A percentile compares a stretch with the other conserved stretches of the same genome.
These are phyloP conservation scores for Lycophotia porphyrea DNA, from an alignment of 2,888 invertebrate species.

Conservation along the genomic window DNA sequence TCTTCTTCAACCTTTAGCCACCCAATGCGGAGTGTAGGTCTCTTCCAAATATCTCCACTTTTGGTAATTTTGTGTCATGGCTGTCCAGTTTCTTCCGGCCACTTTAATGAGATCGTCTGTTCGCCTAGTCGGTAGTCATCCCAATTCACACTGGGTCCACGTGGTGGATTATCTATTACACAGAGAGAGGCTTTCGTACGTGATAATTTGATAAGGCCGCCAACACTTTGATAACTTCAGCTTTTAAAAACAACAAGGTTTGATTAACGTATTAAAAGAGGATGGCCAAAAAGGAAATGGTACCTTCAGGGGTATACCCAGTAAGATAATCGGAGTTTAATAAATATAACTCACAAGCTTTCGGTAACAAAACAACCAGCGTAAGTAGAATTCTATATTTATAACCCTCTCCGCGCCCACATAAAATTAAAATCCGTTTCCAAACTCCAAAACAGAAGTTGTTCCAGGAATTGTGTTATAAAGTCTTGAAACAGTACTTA, in stretches of 20 bases:
- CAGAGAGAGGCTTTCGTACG: not conserved
- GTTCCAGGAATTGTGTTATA: conserved; percentile 65
- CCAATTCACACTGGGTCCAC: not conserved
- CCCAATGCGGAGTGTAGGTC: too few species aligned
- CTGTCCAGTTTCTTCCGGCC: too few species aligned
- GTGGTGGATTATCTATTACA: not conserved
- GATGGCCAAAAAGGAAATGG: not conserved
- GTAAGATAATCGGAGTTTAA: not conserved
- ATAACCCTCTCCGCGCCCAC: not conserved
- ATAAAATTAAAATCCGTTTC: conserved; percentile 28
- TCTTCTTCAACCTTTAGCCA: too few species aligned
- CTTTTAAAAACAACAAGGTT: not conserved
- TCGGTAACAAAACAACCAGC: not conserved
- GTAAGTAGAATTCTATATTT: not conserved
- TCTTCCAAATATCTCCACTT: too few species aligned
- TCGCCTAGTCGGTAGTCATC: too few species aligned
- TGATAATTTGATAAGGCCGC: not conserved
- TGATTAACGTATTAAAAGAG: not conserved
- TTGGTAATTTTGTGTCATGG: too few species aligned
- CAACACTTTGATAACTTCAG: not conserved
- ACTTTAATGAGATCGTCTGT: too few species aligned
- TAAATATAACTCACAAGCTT: not conserved
- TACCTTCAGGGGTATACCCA: not conserved
- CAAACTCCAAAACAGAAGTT: conserved; percentile 34
- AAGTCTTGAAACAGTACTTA: conserved; percentile 59